Conservation (phyloP, 2,113 vertebrate genomes). For the Tragulus kanchil region DNA sequence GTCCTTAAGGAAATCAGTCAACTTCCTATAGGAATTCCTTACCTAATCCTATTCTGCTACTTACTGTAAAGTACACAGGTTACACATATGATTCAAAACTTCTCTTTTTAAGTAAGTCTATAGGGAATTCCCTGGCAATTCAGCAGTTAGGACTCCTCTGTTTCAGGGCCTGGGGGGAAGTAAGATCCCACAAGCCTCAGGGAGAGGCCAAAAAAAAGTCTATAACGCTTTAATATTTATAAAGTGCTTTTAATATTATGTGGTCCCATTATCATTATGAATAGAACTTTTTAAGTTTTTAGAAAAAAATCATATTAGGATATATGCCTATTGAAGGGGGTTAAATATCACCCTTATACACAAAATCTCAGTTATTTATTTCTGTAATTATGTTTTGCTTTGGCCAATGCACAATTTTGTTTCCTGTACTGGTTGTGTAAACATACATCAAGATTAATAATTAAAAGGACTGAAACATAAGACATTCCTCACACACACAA, state of each 20-base stretch:
- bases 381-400: not conserved
- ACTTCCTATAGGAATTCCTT: not conserved
- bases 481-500: not conserved
- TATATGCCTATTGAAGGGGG: not conserved
- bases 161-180: not conserved
- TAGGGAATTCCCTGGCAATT: not conserved
- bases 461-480: conserved; percentile 17
- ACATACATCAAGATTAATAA: conserved; percentile 15
- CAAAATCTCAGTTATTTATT: not conserved
- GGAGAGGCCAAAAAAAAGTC: not conserved
- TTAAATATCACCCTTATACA: not conserved
- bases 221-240: not conserved
- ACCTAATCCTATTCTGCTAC: not conserved
- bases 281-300: not conserved
- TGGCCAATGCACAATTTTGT: not conserved
- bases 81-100: not conserved
- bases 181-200: not conserved
- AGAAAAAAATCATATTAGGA: not conserved
- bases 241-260: not conserved
- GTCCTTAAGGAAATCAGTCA: not conserved
- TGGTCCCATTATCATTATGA: not conserved
- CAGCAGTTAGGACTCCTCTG: not conserved
- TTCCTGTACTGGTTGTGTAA: not conserved
- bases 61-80: not conserved
- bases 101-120: not conserved